These are phyloP conservation scores for Nicator chloris DNA, from an alignment of 2,113 vertebrate genomes.

Conservation along the genomic window DNA sequence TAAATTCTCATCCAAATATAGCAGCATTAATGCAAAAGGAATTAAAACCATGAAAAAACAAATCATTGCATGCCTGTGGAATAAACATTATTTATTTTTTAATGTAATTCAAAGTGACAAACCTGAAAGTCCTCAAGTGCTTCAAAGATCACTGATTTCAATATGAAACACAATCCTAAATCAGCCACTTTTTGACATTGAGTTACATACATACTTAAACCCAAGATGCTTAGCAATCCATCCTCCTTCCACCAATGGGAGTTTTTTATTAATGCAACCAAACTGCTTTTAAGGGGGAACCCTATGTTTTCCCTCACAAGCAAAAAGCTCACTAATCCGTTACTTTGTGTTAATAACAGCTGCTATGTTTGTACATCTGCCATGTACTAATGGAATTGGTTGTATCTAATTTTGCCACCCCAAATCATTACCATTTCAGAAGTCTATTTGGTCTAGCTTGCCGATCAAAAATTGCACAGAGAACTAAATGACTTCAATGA, in stretches of 20 bases:
- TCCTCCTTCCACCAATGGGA: background rate
- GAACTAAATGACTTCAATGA: background rate
- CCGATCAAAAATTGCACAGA: background rate
- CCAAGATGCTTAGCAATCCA: background rate
- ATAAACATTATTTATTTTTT: background rate
- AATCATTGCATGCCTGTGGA: background rate
- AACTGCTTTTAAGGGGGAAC: background rate
- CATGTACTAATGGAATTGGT: background rate
- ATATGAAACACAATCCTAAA: background rate
- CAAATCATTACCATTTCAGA: background rate
- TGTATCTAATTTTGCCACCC: background rate
- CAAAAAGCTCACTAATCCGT: background rate
- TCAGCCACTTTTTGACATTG: background rate
- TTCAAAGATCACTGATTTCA: background rate
- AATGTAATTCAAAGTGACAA: background rate
- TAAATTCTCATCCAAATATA: conserved; percentile 26
- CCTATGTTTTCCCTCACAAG: background rate
- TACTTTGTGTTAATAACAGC: background rate
- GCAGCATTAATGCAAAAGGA: conserved; percentile 36
- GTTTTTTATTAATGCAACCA: background rate
- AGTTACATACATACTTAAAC: background rate
- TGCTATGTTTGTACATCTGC: background rate
- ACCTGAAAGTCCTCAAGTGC: background rate
- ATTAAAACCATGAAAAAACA: conserved; percentile 13
- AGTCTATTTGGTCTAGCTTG: background rate